Evolutionary conservation across 2,888 invertebrate species (phyloP).

Genomic region (Didymodactylos carnosus): DNA sequence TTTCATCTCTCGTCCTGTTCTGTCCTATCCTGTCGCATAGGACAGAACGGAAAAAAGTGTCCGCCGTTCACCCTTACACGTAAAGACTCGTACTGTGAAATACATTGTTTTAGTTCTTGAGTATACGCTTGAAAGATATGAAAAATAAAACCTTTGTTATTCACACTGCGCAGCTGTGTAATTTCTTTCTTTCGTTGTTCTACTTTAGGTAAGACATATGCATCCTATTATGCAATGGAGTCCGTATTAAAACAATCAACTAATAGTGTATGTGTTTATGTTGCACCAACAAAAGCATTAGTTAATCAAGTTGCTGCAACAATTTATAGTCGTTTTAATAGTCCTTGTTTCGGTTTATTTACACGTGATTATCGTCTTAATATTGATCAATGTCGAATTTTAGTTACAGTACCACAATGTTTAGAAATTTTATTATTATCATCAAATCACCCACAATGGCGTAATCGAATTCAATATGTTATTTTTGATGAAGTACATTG

Average conservation of each 20-base stretch:
- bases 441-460: constrained; percentile 4
- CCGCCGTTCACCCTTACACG: too few relatives aligned
- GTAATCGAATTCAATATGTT: constrained; percentile 4
- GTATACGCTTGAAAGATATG: too few relatives aligned
- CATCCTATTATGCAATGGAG: constrained; percentile 15
- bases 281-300: constrained; percentile 15
- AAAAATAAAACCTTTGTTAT: too few relatives aligned
- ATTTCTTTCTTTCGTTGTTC: too few relatives aligned
- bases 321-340: neutral
- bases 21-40: too few relatives aligned
- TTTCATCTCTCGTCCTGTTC: too few relatives aligned
- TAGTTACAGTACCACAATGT: constrained; percentile 15
- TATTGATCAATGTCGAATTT: constrained; percentile 10
- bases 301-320: constrained; percentile 12
- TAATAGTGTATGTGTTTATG: constrained; percentile 5
- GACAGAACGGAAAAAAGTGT: too few relatives aligned
- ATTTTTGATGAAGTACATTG: constrained; percentile 15
- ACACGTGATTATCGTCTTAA: constrained; percentile 13
- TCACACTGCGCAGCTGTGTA: too few relatives aligned
- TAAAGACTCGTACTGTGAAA: too few relatives aligned
- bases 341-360: constrained; percentile 9
- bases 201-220: constrained; percentile 11
- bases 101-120: too few relatives aligned
- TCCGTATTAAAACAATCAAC: constrained; percentile 6
- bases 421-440: constrained; percentile 6